These are phyloP conservation scores for Galaxias olidus DNA, from an alignment of 2,797 vertebrate species.

Conservation along the genomic window DNA sequence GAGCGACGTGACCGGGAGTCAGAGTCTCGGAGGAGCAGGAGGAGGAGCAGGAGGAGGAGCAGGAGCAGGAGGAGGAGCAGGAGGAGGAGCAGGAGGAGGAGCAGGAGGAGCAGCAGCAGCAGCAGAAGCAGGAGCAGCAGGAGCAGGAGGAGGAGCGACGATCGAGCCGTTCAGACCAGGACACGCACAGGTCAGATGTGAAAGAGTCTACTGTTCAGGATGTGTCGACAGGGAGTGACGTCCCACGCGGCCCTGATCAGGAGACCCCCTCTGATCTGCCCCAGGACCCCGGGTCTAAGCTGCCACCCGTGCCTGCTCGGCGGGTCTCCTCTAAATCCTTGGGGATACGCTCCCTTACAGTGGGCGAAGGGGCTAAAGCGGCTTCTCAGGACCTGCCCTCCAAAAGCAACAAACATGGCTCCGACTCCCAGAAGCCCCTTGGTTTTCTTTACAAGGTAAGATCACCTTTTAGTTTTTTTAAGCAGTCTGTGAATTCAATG, in stretches of 20 bases:
- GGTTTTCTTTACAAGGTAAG: slow-evolving; percentile 71
- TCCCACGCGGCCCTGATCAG: slow-evolving; percentile 13
- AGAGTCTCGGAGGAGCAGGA: slow-evolving; percentile 10
- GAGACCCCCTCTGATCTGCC: slow-evolving; percentile 15
- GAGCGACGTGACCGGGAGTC: slow-evolving; percentile 32
- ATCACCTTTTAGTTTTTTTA: not conserved
- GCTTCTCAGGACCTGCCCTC: slow-evolving; percentile 1
- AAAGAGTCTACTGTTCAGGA: slow-evolving; percentile 32
- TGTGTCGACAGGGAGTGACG: slow-evolving; percentile 32
- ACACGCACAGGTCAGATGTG: slow-evolving; percentile 5
- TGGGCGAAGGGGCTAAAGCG: slow-evolving; percentile 10
- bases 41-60: not conserved
- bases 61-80: slow-evolving; percentile 1
- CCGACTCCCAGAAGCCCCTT: slow-evolving; percentile 44
- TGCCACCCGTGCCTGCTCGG: slow-evolving; percentile 58
- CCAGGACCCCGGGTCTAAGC: slow-evolving; percentile 32
- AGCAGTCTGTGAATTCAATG: not conserved
- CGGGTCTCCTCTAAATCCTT: slow-evolving; percentile 49
- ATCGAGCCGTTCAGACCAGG: slow-evolving; percentile 3
- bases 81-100: slow-evolving; percentile 22
- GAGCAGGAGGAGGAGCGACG: not conserved
- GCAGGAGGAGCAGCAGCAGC: slow-evolving; percentile 10
- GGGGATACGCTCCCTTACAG: not conserved
- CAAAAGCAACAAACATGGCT: slow-evolving; percentile 23
- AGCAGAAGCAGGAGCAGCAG: too few species aligned